phyloP scores from a whole-genome alignment of 2,797 vertebrate species.

The Acanthurus tractus region DNA sequence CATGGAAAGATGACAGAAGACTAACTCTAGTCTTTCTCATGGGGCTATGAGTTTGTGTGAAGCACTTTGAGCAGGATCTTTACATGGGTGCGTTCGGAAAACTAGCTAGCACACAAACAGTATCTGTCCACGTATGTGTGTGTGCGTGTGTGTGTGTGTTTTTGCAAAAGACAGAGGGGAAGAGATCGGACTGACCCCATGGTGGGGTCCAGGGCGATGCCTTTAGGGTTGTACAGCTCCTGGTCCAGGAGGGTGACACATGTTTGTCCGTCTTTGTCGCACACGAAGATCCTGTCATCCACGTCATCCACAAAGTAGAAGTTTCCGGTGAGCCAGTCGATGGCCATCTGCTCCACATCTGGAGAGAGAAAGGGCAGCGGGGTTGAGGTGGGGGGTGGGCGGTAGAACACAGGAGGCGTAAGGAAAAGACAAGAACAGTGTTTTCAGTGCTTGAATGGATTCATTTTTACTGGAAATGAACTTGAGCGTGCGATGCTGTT shows the following conservation, averaged over 20 bases:
- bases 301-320: conserved; percentile 99
- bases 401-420: conserved; percentile 11
- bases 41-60: conserved; percentile 1
- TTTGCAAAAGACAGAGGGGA: conserved; percentile 12
- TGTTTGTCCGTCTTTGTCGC: conserved; percentile 93
- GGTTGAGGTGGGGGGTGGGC: background rate
- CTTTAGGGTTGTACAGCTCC: conserved; percentile 96
- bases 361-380: conserved; percentile 27
- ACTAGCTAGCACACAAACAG: background rate
- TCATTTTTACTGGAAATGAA: background rate
- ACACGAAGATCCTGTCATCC: conserved; percentile 97
- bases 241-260: conserved; percentile 96
- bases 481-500: conserved; percentile 27
- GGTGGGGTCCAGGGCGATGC: conserved; percentile 95
- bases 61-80: background rate
- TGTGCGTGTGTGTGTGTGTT: background rate
- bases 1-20: conserved; percentile 30
- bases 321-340: conserved; percentile 98
- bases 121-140: conserved; percentile 6
- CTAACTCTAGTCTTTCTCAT: conserved; percentile 7
- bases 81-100: background rate
- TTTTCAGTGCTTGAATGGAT: background rate
- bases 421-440: conserved; percentile 8
- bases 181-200: conserved; percentile 90
- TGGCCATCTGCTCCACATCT: conserved; percentile 99